These are phyloP conservation scores for Scleropages formosus DNA, from an alignment of 2,797 vertebrate species.

Conservation along the genomic window DNA sequence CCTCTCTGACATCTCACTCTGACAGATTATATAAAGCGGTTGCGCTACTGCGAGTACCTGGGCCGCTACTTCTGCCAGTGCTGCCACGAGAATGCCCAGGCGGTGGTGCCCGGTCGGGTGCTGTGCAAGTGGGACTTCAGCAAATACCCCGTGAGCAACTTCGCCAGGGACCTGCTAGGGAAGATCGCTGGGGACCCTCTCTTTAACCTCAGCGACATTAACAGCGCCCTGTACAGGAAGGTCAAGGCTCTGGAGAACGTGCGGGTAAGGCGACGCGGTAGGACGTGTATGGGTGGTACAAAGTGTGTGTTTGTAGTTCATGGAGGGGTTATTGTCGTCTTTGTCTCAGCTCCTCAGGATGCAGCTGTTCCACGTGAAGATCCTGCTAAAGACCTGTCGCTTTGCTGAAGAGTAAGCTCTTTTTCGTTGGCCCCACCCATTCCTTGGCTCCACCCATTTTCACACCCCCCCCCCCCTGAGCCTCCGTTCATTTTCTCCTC, in stretches of 20 bases:
- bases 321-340: background rate
- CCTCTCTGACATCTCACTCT: slow-evolving; percentile 23
- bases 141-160: slow-evolving; percentile 95
- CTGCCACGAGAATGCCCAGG: slow-evolving; percentile 92
- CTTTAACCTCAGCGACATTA: slow-evolving; percentile 91
- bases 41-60: slow-evolving; percentile 95
- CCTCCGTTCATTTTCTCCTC: background rate
- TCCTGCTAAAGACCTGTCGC: slow-evolving; percentile 92
- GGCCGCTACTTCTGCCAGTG: slow-evolving; percentile 98
- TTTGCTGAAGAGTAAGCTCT: slow-evolving; percentile 84
- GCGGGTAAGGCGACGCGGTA: slow-evolving; percentile 73
- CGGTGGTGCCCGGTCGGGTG: slow-evolving; percentile 82
- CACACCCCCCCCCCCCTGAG: background rate
- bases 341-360: slow-evolving; percentile 78
- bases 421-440: no score
- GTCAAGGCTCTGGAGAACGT: slow-evolving; percentile 85
- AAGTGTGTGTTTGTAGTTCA: background rate
- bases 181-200: slow-evolving; percentile 94
- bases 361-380: slow-evolving; percentile 94
- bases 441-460: slow-evolving; percentile 22
- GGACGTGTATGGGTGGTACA: background rate
- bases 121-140: slow-evolving; percentile 96
- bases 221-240: slow-evolving; percentile 86
- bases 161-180: slow-evolving; percentile 87
- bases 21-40: slow-evolving; percentile 90